Evolutionary conservation across 1,140 invertebrate species (phyloP).

Genomic region (Bilobella aurantiaca): DNA sequence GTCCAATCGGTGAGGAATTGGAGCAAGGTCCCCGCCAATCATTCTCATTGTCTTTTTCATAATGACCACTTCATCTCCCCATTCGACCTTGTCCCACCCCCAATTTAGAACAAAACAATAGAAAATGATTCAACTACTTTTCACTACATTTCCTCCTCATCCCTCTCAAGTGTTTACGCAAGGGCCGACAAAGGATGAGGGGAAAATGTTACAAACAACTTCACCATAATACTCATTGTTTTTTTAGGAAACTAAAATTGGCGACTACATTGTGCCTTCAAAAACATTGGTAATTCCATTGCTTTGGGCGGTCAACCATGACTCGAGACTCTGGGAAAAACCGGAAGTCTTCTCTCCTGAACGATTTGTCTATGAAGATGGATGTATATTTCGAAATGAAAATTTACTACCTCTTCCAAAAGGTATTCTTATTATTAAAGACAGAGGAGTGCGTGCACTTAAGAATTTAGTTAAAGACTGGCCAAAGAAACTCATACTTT

Average conservation of each 20-base stretch:
- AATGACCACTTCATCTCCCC: neutral
- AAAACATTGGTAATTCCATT: conserved; percentile 60
- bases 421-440: too few relatives aligned
- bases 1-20: conserved; percentile 46
- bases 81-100: neutral
- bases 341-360: conserved; percentile 61
- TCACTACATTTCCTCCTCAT: neutral
- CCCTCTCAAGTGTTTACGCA: neutral
- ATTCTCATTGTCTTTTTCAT: neutral
- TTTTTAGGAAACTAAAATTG: conserved; percentile 50
- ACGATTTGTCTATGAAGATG: conserved; percentile 58
- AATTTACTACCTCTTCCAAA: conserved; percentile 75
- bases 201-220: too few relatives aligned
- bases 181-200: neutral
- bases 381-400: conserved; percentile 51
- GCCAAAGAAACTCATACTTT: neutral
- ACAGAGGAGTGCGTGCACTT: too few relatives aligned
- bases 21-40: neutral
- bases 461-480: conserved; percentile 27
- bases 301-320: conserved; percentile 73
- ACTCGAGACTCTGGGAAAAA: conserved; percentile 56
- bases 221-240: conserved; percentile 23
- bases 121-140: conserved; percentile 1
- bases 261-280: conserved; percentile 51
- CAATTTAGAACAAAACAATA: neutral